Conservation (phyloP, 2,888 invertebrate genomes). For the Oscheius sp. region DNA sequence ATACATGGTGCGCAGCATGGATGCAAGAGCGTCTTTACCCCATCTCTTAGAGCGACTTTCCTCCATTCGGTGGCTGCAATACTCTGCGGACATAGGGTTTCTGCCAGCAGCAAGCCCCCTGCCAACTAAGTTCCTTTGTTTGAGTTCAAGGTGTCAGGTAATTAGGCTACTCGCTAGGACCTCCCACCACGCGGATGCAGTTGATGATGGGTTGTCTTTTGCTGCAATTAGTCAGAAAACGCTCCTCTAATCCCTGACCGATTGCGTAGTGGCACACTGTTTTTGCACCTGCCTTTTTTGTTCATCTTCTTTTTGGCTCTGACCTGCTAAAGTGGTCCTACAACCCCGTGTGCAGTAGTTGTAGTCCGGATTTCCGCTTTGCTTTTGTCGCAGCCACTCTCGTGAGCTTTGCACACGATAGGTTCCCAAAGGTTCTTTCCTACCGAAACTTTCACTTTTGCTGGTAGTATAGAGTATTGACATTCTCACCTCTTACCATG, state of each 20-base stretch:
- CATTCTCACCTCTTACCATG: slow-evolving; percentile 24
- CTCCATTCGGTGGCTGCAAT: neutral
- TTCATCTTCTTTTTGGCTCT: neutral
- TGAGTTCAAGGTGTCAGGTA: slow-evolving; percentile 25
- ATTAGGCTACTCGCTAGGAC: neutral
- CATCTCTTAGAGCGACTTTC: slow-evolving; percentile 7
- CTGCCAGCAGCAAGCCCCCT: slow-evolving; percentile 16
- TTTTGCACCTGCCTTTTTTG: slow-evolving; percentile 13
- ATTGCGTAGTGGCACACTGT: slow-evolving; percentile 17
- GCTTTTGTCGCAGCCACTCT: slow-evolving; percentile 24
- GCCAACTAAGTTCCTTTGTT: slow-evolving; percentile 13
- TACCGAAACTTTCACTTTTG: neutral
- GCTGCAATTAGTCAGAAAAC: slow-evolving; percentile 30
- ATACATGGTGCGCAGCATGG: slow-evolving; percentile 32
- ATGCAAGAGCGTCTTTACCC: slow-evolving; percentile 20
- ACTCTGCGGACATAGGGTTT: neutral
- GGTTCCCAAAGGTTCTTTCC: slow-evolving; percentile 10
- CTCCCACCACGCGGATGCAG: neutral
- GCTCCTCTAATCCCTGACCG: slow-evolving; percentile 29
- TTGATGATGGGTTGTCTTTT: slow-evolving; percentile 22
- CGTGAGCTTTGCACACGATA: neutral
- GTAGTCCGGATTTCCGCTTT: slow-evolving; percentile 34
- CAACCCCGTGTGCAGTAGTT: slow-evolving; percentile 8
- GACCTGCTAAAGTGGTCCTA: neutral
- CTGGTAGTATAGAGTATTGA: slow-evolving; percentile 11